phyloP scores from a whole-genome alignment of 2,797 vertebrate genomes.

The Hylomyscus alleni region DNA sequence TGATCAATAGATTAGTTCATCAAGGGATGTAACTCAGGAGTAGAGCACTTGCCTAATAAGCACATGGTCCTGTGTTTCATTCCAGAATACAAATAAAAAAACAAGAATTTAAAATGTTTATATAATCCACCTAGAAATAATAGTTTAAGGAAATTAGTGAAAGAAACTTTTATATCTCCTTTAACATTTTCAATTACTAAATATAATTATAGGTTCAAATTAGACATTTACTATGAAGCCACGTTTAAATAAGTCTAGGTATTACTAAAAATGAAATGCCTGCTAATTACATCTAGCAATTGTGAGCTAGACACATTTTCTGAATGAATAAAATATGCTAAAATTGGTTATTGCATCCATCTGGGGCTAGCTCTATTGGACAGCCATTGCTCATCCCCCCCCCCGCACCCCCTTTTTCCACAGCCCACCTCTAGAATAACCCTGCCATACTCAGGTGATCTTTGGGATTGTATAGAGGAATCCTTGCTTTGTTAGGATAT shows the following conservation, averaged over 20 bases:
- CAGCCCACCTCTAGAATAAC: not conserved
- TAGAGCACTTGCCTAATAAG: not conserved
- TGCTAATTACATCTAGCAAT: not conserved
- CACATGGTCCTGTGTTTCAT: not conserved
- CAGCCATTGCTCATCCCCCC: not conserved
- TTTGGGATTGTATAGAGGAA: not conserved
- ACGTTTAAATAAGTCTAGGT: constrained; percentile 5
- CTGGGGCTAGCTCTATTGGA: not conserved
- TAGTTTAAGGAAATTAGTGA: not conserved
- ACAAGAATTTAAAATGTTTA: constrained; percentile 10
- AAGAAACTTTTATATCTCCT: constrained; percentile 4
- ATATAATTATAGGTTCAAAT: constrained; percentile 34
- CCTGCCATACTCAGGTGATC: not conserved
- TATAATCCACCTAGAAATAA: not conserved
- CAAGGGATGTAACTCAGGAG: not conserved
- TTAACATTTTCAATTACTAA: constrained; percentile 33
- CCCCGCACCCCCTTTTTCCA: not conserved
- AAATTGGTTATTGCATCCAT: constrained; percentile 18
- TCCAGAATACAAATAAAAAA: not conserved
- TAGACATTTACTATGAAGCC: constrained; percentile 13
- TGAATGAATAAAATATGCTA: constrained; percentile 15
- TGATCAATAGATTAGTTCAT: not conserved
- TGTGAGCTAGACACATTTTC: not conserved
- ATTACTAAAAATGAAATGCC: constrained; percentile 53
- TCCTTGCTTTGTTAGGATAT: not conserved